phyloP scores from a whole-genome alignment of 1,140 invertebrate species.

The Marisa cornuarietis region DNA sequence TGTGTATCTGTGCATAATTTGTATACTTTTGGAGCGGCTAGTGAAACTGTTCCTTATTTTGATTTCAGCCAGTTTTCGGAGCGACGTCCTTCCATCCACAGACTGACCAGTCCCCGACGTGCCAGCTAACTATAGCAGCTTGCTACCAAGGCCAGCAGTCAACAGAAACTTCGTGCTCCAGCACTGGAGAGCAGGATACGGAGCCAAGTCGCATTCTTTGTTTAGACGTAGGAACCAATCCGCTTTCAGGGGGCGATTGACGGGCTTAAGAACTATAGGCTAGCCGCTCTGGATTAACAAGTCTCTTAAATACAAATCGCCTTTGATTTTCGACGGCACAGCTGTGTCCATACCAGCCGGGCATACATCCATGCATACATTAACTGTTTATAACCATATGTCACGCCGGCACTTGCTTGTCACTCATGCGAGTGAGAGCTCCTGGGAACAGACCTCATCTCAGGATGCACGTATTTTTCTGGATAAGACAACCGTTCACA shows the following conservation, averaged over 20 bases:
- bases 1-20: neutral
- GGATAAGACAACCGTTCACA: too few species aligned
- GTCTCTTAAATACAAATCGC: neutral
- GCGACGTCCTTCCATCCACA: neutral
- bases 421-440: too few species aligned
- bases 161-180: conserved; percentile 9
- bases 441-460: too few species aligned
- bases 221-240: neutral
- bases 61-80: neutral
- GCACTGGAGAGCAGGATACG: conserved; percentile 2
- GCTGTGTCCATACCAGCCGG: neutral
- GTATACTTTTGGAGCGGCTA: neutral
- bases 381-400: too few species aligned
- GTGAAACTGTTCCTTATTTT: neutral
- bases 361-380: too few species aligned
- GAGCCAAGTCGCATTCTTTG: conserved; percentile 3
- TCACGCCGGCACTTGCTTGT: too few species aligned
- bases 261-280: neutral
- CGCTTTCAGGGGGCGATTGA: neutral
- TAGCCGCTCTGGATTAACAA: neutral
- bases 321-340: neutral
- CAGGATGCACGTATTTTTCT: too few species aligned
- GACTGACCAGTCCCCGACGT: neutral
- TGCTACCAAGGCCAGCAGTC: neutral
- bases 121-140: neutral